phyloP scores from a whole-genome alignment of 2,113 vertebrate genomes.

The Tiliqua scincoides region DNA sequence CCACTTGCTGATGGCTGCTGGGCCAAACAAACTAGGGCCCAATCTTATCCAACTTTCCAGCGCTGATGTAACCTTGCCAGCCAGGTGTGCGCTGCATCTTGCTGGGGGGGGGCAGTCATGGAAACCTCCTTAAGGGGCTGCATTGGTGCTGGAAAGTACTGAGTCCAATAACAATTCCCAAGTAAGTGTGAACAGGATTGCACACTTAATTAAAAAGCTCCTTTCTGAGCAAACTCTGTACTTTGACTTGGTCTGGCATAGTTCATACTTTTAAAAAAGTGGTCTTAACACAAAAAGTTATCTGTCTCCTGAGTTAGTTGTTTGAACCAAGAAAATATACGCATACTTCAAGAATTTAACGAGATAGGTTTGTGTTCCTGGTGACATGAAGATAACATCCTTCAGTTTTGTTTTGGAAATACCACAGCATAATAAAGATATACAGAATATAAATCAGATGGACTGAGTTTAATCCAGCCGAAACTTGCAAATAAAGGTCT shows the following conservation, averaged over 20 bases:
- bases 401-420: constrained; percentile 71
- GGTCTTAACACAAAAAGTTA: neutral
- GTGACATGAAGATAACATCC: constrained; percentile 66
- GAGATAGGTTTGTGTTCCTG: constrained; percentile 66
- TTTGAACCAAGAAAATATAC: constrained; percentile 49
- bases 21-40: no score
- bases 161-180: neutral
- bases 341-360: constrained; percentile 66
- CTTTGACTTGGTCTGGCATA: constrained; percentile 28
- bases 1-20: no score
- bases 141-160: no score
- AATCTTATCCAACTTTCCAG: neutral
- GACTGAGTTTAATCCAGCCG: constrained; percentile 56
- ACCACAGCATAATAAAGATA: constrained; percentile 55
- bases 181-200: neutral
- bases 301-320: constrained; percentile 41
- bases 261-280: constrained; percentile 32
- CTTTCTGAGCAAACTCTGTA: constrained; percentile 4
- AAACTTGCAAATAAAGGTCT: constrained; percentile 53
- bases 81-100: neutral
- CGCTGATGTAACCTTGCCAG: neutral
- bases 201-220: neutral
- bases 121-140: no score
- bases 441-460: constrained; percentile 59
- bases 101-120: no score